Evolutionary conservation across 2,113 vertebrate species (phyloP), one percentile per base, ranked within the genome.

Genomic region (Muscicapa adusta): DNA sequence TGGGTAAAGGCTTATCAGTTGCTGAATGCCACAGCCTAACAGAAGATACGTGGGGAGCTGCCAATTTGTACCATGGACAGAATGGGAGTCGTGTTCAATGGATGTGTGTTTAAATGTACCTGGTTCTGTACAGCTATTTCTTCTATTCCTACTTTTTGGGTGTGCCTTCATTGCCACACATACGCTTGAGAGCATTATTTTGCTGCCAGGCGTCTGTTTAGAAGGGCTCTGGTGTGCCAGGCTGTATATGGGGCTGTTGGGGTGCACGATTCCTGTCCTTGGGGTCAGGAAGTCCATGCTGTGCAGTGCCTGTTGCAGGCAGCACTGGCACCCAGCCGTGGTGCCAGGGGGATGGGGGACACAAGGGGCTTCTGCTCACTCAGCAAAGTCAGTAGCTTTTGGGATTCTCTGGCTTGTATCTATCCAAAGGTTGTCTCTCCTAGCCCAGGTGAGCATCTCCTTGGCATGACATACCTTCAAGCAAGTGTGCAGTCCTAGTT

Each of bases 261-360:
- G 67, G 58, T 17, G 28, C 7, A 0, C 1, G 3, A 6, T 71
- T 77, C 33, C 31, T 70, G 34, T 61, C 47, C 29, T n/a, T 17
- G 18, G 47, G 43, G 29, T n/a, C 18, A 23, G 73, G 25, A 29
- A 34, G 43, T 14, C 25, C 16, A 6, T 0, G 3, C 31, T 36
- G 24, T 0, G 0, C 62, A 0, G 0, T 19, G 48, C 26, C 23
- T 34, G 18, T 20, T 29, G 47, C 6, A 29, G 62, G 17, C 1
- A 1, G 36, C 0, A 6, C 12, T 18, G 53, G 6, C 43, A 14
- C 15, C 12, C 40, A 13, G 33, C 38, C 0, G 0, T 3, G 18
- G 22, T 63, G 80, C 26, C 26, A 0, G n/a, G 7, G 7, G 15
- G 2, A 2, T 18, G 16, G 3, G 43, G 6, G 24, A 25, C 12